Percentiles rank a stretch among this genome's conserved stretches.
Evolutionary conservation across 2,113 vertebrate genomes (phyloP).

Genomic region (Zosterops hypoxanthus): DNA sequence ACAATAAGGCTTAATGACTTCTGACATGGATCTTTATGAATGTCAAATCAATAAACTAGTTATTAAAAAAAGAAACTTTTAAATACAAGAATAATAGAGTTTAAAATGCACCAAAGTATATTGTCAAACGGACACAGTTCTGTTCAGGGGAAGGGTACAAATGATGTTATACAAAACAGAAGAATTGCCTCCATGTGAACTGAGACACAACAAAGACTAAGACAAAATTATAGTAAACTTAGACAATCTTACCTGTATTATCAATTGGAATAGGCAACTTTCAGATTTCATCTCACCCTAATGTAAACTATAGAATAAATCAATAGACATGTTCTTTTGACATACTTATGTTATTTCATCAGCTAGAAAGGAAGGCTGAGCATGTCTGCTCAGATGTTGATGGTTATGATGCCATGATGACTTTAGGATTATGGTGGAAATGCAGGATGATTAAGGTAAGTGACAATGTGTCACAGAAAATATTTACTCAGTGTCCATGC

Average conservation of each 20-base stretch:
- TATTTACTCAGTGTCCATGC: neutral
- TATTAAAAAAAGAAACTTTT: neutral
- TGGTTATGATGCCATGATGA: neutral
- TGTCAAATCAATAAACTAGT: neutral
- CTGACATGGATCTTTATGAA: neutral
- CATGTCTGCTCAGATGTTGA: neutral
- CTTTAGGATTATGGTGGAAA: neutral
- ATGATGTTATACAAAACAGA: neutral
- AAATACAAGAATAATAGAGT: neutral
- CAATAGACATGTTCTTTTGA: neutral
- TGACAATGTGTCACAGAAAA: neutral
- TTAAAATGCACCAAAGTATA: neutral
- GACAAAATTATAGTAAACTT: neutral
- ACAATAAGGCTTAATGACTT: neutral
- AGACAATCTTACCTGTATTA: neutral
- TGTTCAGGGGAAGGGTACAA: neutral
- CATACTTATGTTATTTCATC: neutral
- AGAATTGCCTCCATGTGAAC: neutral
- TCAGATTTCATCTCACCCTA: neutral
- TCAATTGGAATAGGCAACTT: neutral
- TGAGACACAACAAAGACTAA: neutral
- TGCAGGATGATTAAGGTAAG: neutral
- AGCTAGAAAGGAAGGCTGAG: neutral
- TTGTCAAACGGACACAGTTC: neutral
- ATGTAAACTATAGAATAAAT: neutral